Evolutionary conservation across 2,797 vertebrate genomes (phyloP).

Genomic region (Manis javanica): DNA sequence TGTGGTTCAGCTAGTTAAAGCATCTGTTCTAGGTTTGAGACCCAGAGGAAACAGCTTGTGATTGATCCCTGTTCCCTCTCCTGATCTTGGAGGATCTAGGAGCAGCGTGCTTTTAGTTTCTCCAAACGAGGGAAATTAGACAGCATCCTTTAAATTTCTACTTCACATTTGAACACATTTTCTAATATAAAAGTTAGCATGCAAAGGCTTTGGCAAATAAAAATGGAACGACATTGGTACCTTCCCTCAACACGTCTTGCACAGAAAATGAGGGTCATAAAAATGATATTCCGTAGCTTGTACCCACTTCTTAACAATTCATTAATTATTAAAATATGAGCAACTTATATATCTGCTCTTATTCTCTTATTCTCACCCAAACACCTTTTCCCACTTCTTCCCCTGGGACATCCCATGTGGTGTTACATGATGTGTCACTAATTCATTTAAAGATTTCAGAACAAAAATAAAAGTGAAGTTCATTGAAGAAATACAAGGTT

Average conservation of each 20-base stretch:
- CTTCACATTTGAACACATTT: background rate
- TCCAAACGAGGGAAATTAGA: background rate
- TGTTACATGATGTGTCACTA: background rate
- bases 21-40: too few relatives aligned
- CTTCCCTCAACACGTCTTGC: background rate
- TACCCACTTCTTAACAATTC: background rate
- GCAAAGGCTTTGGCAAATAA: background rate
- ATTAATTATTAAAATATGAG: background rate
- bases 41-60: background rate
- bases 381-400: background rate
- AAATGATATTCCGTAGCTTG: background rate
- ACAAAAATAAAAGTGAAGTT: background rate
- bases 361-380: background rate
- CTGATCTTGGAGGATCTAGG: background rate
- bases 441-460: background rate
- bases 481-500: background rate
- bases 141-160: fast-evolving
- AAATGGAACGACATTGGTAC: background rate
- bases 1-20: background rate
- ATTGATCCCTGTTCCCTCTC: background rate
- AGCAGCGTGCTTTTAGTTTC: background rate
- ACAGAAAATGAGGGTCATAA: background rate
- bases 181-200: background rate
- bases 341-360: background rate
- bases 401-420: background rate